Percentiles rank a stretch among this genome's conserved stretches.
These are phyloP conservation scores for Podarcis raffonei DNA, from an alignment of 2,113 vertebrate species.

Conservation along the genomic window DNA sequence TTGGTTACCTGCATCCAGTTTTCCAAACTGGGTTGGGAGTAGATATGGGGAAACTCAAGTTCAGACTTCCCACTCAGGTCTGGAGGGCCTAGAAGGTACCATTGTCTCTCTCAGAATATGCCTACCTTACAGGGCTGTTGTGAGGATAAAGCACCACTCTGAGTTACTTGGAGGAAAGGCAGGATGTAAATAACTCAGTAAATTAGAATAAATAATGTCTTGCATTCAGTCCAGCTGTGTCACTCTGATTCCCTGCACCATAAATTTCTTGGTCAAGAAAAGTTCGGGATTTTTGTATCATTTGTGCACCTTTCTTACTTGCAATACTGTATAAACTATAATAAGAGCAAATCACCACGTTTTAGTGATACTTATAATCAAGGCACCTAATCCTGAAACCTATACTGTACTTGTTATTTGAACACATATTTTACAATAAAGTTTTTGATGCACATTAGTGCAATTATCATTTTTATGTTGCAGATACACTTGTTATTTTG, in stretches of 20 bases:
- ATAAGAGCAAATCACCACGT: not conserved
- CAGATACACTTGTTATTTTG: not conserved
- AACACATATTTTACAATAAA: not conserved
- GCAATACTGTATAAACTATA: not conserved
- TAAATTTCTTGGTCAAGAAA: not conserved
- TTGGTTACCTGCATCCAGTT: too few relatives aligned
- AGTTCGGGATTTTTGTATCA: not conserved
- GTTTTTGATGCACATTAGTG: not conserved
- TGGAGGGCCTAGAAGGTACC: not conserved
- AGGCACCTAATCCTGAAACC: not conserved
- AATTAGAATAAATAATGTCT: not conserved
- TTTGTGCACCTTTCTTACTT: constrained; percentile 1
- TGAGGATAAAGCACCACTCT: not conserved
- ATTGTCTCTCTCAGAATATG: not conserved
- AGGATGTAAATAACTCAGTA: not conserved
- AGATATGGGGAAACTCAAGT: not conserved
- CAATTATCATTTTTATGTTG: not conserved
- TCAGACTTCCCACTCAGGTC: not conserved
- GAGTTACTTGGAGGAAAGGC: not conserved
- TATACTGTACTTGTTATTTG: not conserved
- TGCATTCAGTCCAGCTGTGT: not conserved
- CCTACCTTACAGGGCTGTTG: not conserved
- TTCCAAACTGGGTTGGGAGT: not conserved
- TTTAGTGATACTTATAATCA: not conserved
- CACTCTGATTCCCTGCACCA: not conserved